Evolutionary conservation across 1,140 invertebrate species (phyloP).

Genomic region (Lineus longissimus): DNA sequence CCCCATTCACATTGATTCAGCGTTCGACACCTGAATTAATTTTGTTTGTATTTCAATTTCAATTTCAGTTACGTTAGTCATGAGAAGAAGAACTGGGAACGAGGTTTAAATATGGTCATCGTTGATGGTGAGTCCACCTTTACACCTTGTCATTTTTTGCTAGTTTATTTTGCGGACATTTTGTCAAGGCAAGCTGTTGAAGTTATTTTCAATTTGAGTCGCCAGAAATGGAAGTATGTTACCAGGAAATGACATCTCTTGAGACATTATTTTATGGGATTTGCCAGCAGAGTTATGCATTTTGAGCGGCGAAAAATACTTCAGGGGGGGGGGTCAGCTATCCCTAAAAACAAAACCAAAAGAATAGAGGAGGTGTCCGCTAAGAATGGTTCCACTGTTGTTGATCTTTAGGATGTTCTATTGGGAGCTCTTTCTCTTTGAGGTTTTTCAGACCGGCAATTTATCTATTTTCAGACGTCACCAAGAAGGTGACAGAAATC

Average conservation of each 20-base stretch:
- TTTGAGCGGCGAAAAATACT: no score
- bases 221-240: not conserved
- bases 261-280: no score
- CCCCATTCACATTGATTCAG: not conserved
- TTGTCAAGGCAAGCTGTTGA: not conserved
- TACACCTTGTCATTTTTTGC: no score
- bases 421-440: no score
- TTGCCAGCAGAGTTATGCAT: no score
- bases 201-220: not conserved
- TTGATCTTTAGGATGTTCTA: no score
- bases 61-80: constrained; percentile 30
- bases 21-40: not conserved
- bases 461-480: constrained; percentile 29
- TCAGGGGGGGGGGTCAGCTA: no score
- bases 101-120: constrained; percentile 36
- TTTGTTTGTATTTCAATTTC: not conserved
- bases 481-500: constrained; percentile 24
- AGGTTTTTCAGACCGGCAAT: not conserved
- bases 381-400: no score
- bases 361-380: no score
- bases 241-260: no score
- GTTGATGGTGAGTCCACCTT: constrained; percentile 39
- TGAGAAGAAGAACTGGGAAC: constrained; percentile 30
- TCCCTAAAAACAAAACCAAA: no score
- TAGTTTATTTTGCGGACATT: not conserved